Evolutionary conservation across 2,888 invertebrate species (phyloP).

Genomic region (Formica aserva): DNA sequence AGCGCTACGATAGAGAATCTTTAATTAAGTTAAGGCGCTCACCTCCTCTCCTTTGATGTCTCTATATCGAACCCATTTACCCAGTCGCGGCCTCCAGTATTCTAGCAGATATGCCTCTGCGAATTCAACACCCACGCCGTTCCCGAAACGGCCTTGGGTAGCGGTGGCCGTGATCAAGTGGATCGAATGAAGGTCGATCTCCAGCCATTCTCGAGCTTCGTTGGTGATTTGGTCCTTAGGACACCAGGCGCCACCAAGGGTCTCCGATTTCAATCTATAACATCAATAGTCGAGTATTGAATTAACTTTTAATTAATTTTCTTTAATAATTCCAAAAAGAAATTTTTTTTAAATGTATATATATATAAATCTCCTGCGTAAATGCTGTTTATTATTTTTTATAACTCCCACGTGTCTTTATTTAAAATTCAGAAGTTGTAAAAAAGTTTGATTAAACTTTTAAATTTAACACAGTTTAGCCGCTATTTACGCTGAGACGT

Average conservation of each 20-base stretch:
- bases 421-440: background rate
- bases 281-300: conserved; percentile 8
- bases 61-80: conserved; percentile 89
- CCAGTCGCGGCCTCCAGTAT: conserved; percentile 88
- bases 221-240: conserved; percentile 88
- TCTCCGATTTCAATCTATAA: conserved; percentile 88
- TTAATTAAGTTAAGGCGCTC: conserved; percentile 72
- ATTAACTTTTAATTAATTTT: background rate
- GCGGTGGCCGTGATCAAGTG: conserved; percentile 89
- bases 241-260: conserved; percentile 91
- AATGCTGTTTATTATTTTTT: background rate
- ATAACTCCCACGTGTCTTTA: background rate
- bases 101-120: conserved; percentile 89
- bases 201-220: conserved; percentile 87
- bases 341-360: background rate
- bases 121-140: conserved; percentile 90
- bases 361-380: background rate
- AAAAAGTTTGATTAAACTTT: background rate
- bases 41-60: conserved; percentile 89
- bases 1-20: conserved; percentile 54
- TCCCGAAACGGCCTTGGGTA: conserved; percentile 91
- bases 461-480: background rate
- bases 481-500: background rate
- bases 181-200: conserved; percentile 88
- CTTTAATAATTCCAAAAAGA: background rate